Base-by-base conservation (phyloP, 1,140 invertebrate species). In the Oryctes rhinoceros region DNA sequence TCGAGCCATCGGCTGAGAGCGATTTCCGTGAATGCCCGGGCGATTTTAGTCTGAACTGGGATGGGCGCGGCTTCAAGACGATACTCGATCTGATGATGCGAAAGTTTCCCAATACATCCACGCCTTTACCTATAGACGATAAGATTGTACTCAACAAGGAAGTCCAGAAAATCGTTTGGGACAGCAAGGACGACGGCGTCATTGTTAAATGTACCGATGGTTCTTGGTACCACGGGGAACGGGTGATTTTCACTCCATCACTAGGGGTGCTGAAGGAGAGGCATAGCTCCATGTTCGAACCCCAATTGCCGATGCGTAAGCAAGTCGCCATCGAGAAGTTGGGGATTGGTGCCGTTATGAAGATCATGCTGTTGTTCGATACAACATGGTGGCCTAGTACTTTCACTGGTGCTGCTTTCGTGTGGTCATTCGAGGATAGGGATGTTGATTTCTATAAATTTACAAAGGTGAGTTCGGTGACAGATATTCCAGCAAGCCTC, bases 291-390 rank as follows among this genome's bases (percentile, higher is more conserved):
- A 83, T 94, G 5, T 95, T 95, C 85, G 87, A 86, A n/a, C 93
- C 93, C 1, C 82, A 87, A 15, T 83, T 94, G 47, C 91, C 93
- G 0, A 77, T 85, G 18, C 84, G 90, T 9, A 94, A 94, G 88
- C 83, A 91, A 1, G 88, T 89, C 47, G 88, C 91, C 0, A 93
- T 94, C 24, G 87, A 92, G 85, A 90, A 90, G n/a, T 86, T 96
- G 1, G 91, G 91, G 13, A 90, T 94, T 81, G 94, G 94, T 49
- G 91, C 91, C 1, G 90, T 95, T 0, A 91, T 95, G 84, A 96
- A 96, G 88, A 91, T 97, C 76, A 95, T 94, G 82, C 83, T 95
- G 20, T 90, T 93, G 85, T 95, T 93, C 82, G 84, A 90, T 1
- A 85, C 88, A 62, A 88, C 88, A 35, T 94, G 94, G 90, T 93